A percentile compares a stretch with the other conserved stretches of the same genome.
Evolutionary conservation across 2,113 vertebrate genomes (phyloP).

Genomic region (Hippopotamus amphibius): DNA sequence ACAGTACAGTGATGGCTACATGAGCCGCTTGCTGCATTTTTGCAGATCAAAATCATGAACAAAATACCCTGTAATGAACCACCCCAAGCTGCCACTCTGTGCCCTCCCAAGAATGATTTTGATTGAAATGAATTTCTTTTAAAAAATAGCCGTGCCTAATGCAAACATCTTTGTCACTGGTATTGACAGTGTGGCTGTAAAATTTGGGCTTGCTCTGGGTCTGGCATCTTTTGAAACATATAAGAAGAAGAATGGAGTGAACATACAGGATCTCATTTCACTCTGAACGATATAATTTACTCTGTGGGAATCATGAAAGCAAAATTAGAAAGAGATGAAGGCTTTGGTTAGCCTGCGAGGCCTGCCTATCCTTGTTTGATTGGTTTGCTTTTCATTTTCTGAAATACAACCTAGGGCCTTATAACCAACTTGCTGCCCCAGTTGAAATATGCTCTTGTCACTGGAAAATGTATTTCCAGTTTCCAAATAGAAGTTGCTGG

Average conservation of each 20-base stretch:
- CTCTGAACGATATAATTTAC: constrained; percentile 50
- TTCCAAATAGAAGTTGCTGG: constrained; percentile 39
- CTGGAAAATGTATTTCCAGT: constrained; percentile 52
- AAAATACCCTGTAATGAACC: not conserved
- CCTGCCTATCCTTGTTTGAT: constrained; percentile 31
- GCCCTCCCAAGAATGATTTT: not conserved
- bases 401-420: constrained; percentile 50
- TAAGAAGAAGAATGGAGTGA: not conserved
- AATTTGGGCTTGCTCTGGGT: constrained; percentile 19
- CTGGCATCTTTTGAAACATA: constrained; percentile 25
- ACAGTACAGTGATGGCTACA: not conserved
- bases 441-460: constrained; percentile 65
- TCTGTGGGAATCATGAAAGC: constrained; percentile 54
- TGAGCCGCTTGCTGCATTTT: not conserved
- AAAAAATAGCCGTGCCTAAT: not conserved
- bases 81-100: not conserved
- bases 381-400: constrained; percentile 67
- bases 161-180: constrained; percentile 6
- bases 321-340: constrained; percentile 66
- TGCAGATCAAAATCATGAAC: constrained; percentile 30
- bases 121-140: not conserved
- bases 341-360: not conserved
- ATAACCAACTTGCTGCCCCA: constrained; percentile 47
- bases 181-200: not conserved
- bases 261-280: not conserved